These are phyloP conservation scores for Formica selysi DNA, from an alignment of 1,140 invertebrate genomes.

Conservation along the genomic window DNA sequence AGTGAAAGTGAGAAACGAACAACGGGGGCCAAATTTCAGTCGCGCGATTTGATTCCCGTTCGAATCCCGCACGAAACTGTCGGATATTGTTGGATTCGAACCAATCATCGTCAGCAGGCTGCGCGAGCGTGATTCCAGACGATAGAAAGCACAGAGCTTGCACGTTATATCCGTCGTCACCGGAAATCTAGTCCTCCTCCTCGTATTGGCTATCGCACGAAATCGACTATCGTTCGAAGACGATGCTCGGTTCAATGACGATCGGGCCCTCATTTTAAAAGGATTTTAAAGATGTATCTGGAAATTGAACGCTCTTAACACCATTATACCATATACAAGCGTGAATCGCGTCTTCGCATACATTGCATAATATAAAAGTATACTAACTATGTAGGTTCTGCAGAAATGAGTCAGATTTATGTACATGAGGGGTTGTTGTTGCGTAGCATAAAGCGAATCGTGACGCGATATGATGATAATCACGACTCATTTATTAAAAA, in stretches of 20 bases:
- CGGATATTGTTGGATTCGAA: constrained; percentile 52
- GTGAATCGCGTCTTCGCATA: not conserved
- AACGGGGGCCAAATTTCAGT: constrained; percentile 38
- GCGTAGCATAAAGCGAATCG: not conserved
- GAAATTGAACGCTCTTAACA: not conserved
- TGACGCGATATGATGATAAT: not conserved
- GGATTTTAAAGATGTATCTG: not conserved
- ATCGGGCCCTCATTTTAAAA: constrained; percentile 24
- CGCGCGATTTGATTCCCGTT: constrained; percentile 46
- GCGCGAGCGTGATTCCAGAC: constrained; percentile 48
- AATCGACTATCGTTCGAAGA: constrained; percentile 49
- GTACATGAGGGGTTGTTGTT: too few species aligned
- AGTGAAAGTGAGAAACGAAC: constrained; percentile 6
- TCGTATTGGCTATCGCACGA: constrained; percentile 41
- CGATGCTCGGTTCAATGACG: constrained; percentile 32
- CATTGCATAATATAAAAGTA: too few species aligned
- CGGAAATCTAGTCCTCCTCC: constrained; percentile 56
- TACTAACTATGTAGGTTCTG: not conserved
- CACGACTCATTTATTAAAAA: not conserved
- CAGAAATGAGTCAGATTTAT: not conserved
- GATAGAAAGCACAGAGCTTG: constrained; percentile 53
- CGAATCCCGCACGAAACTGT: constrained; percentile 45
- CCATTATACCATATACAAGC: not conserved
- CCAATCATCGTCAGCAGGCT: constrained; percentile 58
- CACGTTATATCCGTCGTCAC: constrained; percentile 57